Percentiles rank a stretch among this genome's conserved stretches.
Conservation (phyloP, 2,797 vertebrate species). For the Notolepis coatsorum region DNA sequence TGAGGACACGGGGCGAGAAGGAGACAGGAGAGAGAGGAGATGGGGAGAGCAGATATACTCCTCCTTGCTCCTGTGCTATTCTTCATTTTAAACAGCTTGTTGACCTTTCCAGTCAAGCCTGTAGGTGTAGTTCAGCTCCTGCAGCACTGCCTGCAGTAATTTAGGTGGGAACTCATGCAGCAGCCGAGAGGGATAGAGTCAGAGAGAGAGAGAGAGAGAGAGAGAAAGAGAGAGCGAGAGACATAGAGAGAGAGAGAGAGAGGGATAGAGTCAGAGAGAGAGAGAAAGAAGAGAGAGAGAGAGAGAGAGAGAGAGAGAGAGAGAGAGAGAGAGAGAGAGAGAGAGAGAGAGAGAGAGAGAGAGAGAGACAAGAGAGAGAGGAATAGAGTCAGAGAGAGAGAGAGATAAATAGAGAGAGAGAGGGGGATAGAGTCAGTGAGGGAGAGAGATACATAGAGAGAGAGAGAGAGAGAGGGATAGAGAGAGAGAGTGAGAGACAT, state of each 20-base stretch:
- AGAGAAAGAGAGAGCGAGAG: conserved; percentile 22
- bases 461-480: conserved; percentile 1
- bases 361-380: neutral
- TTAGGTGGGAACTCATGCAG: conserved; percentile 70
- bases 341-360: neutral
- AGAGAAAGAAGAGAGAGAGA: neutral
- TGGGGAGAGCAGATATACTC: conserved; percentile 72
- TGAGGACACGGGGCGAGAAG: neutral
- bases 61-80: conserved; percentile 66
- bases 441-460: neutral
- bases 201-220: conserved; percentile 17
- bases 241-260: conserved; percentile 30
- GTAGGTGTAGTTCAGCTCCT: conserved; percentile 77
- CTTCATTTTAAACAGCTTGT: conserved; percentile 84
- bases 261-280: conserved; percentile 15
- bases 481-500: conserved; percentile 10
- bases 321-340: conserved; percentile 1
- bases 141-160: conserved; percentile 74
- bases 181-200: conserved; percentile 18
- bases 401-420: neutral
- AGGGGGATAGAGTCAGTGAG: too few relatives aligned
- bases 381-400: conserved; percentile 1
- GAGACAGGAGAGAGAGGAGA: conserved; percentile 50
- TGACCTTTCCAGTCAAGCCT: conserved; percentile 82
- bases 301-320: neutral